A percentile compares a stretch with the other conserved stretches of the same genome.
Evolutionary conservation across 2,888 invertebrate genomes (phyloP).

Genomic region (Raillietiella orientalis): DNA sequence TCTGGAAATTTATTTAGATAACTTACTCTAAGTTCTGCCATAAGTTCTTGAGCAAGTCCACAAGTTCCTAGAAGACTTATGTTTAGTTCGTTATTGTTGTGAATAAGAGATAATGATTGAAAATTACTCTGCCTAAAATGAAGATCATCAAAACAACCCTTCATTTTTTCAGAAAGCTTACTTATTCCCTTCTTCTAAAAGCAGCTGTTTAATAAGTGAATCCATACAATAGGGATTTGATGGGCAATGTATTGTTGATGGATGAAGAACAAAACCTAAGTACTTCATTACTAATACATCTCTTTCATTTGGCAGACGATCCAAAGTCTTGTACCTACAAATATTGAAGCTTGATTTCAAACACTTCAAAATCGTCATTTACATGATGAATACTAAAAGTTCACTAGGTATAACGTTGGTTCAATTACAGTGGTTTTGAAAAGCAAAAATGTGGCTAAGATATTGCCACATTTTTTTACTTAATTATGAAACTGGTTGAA

Average conservation of each 20-base stretch:
- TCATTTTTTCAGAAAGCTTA: conserved; percentile 8
- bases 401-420: too few relatives aligned
- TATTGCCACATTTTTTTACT: too few relatives aligned
- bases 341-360: too few relatives aligned
- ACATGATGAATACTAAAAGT: conserved; percentile 2
- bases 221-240: conserved; percentile 54
- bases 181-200: conserved; percentile 30
- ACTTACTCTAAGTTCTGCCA: conserved; percentile 37
- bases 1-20: too few relatives aligned
- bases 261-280: conserved; percentile 77
- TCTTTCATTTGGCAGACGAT: conserved; percentile 72
- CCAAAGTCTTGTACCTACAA: conserved; percentile 58
- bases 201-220: conserved; percentile 32
- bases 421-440: background rate
- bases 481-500: too few relatives aligned
- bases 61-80: conserved; percentile 58
- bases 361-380: conserved; percentile 2
- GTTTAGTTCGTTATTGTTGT: conserved; percentile 33
- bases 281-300: conserved; percentile 81
- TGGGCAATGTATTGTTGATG: conserved; percentile 75
- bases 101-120: conserved; percentile 1
- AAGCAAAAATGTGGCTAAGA: conserved; percentile 1
- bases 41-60: conserved; percentile 54
- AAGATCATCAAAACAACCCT: background rate
- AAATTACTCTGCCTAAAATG: conserved; percentile 2